A percentile compares a stretch with the other conserved stretches of the same genome.
These are phyloP conservation scores for Rousettus leschenaultii DNA, from an alignment of 2,113 vertebrate species.

Conservation along the genomic window DNA sequence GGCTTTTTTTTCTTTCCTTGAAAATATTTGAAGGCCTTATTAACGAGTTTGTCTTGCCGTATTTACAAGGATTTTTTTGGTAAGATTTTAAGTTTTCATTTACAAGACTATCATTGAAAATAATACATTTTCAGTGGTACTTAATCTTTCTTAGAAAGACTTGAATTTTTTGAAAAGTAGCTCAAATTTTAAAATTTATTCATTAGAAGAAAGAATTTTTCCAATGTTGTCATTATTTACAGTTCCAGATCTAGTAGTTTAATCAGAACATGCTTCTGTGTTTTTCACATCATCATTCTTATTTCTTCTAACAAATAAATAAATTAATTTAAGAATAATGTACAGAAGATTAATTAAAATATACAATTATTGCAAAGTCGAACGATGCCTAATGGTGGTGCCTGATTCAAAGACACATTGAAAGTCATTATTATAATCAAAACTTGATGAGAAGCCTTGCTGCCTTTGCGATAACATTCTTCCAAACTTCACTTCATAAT, in stretches of 20 bases:
- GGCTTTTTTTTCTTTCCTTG: background rate
- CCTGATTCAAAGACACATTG: background rate
- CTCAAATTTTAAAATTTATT: background rate
- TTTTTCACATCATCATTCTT: background rate
- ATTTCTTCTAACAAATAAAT: constrained; percentile 17
- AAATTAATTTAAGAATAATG: background rate
- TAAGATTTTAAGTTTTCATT: background rate
- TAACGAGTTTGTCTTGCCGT: background rate
- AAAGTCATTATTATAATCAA: background rate
- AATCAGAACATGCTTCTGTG: background rate
- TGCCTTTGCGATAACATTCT: background rate
- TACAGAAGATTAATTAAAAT: background rate
- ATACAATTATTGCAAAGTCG: background rate
- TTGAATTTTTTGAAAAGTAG: background rate
- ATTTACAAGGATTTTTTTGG: background rate
- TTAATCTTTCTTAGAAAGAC: background rate
- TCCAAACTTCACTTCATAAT: background rate
- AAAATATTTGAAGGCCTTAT: constrained; percentile 1
- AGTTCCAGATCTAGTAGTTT: background rate
- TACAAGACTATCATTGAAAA: background rate
- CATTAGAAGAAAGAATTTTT: background rate
- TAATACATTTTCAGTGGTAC: background rate
- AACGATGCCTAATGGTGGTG: background rate
- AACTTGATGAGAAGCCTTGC: background rate
- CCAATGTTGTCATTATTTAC: background rate